Evolutionary conservation across 2,888 invertebrate genomes (phyloP).

Genomic region (Acronicta alni): DNA sequence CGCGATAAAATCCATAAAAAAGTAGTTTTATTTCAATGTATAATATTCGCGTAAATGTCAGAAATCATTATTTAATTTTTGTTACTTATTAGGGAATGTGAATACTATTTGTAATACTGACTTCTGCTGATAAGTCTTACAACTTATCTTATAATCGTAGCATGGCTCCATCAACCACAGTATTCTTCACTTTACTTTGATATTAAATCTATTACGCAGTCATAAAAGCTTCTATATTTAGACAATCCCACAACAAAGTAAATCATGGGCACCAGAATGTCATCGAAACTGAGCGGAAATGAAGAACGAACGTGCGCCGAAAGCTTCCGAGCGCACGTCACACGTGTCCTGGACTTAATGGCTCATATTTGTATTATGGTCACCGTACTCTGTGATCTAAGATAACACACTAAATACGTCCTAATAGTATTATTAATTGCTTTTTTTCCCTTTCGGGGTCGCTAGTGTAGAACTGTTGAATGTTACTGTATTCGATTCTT

Average conservation of each 20-base stretch:
- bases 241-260: slow-evolving; percentile 3
- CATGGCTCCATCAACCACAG: no score
- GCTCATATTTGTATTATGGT: slow-evolving; percentile 55
- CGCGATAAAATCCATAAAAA: no score
- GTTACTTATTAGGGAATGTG: no score
- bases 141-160: no score
- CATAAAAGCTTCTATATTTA: slow-evolving; percentile 1
- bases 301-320: slow-evolving; percentile 70
- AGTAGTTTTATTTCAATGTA: no score
- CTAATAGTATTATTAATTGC: slow-evolving; percentile 6
- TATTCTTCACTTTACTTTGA: background rate
- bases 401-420: slow-evolving; percentile 19
- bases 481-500: background rate
- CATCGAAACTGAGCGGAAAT: slow-evolving; percentile 73
- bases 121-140: no score
- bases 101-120: no score
- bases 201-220: background rate
- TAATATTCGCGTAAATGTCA: no score
- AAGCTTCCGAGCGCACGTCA: slow-evolving; percentile 67
- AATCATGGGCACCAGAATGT: slow-evolving; percentile 56
- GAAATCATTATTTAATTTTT: no score
- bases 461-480: no score
- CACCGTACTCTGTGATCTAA: slow-evolving; percentile 43
- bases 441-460: background rate
- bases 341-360: slow-evolving; percentile 51